These are phyloP conservation scores for Microtus richardsoni DNA, from an alignment of 2,113 vertebrate genomes.

Conservation along the genomic window DNA sequence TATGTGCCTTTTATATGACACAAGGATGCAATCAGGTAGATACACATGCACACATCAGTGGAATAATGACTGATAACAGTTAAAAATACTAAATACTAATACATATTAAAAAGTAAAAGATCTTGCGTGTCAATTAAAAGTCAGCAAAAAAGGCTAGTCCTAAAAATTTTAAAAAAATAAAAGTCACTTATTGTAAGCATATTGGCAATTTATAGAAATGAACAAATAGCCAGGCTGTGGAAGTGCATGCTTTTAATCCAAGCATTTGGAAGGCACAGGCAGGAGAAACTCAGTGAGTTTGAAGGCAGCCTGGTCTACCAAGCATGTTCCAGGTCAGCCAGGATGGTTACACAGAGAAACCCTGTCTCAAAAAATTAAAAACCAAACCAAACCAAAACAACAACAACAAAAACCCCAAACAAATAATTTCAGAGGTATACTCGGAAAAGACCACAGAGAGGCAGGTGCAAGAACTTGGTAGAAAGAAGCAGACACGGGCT, in stretches of 20 bases:
- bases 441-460: not conserved
- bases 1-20: not conserved
- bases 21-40: not conserved
- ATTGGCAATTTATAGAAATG: not conserved
- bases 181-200: not conserved
- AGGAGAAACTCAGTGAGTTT: too few relatives aligned
- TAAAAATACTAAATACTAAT: not conserved
- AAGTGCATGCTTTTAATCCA: too few relatives aligned
- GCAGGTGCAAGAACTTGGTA: not conserved
- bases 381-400: too few relatives aligned
- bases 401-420: not conserved
- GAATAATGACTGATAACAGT: not conserved
- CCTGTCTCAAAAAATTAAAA: too few relatives aligned
- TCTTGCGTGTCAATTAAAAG: not conserved
- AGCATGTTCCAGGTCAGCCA: too few relatives aligned
- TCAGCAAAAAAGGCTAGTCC: not conserved
- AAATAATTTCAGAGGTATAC: not conserved
- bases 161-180: constrained; percentile 2
- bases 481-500: not conserved
- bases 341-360: too few relatives aligned
- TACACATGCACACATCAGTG: not conserved
- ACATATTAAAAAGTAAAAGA: not conserved
- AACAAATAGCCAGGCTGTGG: not conserved
- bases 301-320: too few relatives aligned
- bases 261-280: too few relatives aligned